A percentile compares a stretch with the other conserved stretches of the same genome.
phyloP scores from a whole-genome alignment of 1,140 invertebrate species.

The Chironomus tepperi region DNA sequence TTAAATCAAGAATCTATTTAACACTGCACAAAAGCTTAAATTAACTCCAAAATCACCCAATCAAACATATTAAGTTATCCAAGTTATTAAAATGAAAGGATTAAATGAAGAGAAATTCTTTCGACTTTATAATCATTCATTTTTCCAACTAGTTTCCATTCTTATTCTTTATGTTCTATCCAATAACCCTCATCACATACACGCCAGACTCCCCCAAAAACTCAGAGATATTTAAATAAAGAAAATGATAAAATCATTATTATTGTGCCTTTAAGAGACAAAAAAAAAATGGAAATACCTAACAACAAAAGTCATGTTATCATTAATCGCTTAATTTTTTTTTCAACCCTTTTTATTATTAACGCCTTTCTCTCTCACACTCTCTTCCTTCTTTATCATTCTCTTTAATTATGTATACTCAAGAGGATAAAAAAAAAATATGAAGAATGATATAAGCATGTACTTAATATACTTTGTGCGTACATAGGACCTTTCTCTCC shows the following conservation, averaged over 20 bases:
- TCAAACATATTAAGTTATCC: too few species aligned
- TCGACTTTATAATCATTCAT: background rate
- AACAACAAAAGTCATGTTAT: background rate
- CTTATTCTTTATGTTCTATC: conserved; percentile 1
- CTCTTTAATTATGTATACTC: too few species aligned
- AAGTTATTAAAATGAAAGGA: too few species aligned
- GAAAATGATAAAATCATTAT: conserved; percentile 15
- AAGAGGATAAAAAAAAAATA: too few species aligned
- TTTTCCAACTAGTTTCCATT: background rate
- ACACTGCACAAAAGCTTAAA: too few species aligned
- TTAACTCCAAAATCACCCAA: too few species aligned
- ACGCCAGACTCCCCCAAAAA: background rate
- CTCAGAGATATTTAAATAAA: conserved; percentile 8
- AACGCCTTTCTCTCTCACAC: background rate
- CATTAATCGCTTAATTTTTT: conserved; percentile 9
- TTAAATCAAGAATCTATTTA: too few species aligned
- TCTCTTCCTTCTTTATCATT: background rate
- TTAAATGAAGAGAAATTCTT: too few species aligned
- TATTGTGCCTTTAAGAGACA: background rate
- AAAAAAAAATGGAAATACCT: background rate
- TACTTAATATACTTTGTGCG: too few species aligned
- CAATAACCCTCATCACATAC: conserved; percentile 3
- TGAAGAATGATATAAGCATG: too few species aligned
- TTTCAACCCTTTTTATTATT: background rate
- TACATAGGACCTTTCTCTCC: too few species aligned